Evolutionary conservation across 2,797 vertebrate genomes (phyloP), one percentile per base, ranked within the genome.

Genomic region (Sciurus vulgaris): DNA sequence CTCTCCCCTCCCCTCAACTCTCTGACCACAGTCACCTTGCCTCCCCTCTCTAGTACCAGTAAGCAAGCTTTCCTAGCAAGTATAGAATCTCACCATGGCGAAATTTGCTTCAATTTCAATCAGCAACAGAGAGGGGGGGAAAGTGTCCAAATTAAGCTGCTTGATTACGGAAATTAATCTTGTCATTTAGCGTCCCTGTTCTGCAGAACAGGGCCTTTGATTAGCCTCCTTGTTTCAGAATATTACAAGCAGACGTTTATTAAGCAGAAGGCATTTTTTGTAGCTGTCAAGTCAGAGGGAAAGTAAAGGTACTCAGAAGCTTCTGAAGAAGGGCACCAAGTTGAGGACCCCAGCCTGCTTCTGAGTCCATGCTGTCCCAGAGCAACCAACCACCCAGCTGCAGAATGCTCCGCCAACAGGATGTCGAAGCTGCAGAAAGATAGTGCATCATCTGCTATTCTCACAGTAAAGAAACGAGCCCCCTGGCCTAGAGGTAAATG

Each of bases 91-190:
- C 96, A 96, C 96, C 95, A 98, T 93, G 91, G 98, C 7, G 47
- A 98, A 97, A 98, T 98, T 93, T 98, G 96, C 98, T 97, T 98
- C 97, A 97, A 98, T 98, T 98, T 98, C 98, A 97, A 98, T 98
- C 98, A 98, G 98, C 97, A 97, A 97, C 96, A 97, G 89, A 98
- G 98, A 98, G 91, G 97, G 91, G 97, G 97, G 70, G 96, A 96
- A 98, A 98, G 96, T 90, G 98, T 98, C 98, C 98, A 98, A 98
- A 98, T 99, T 98, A 98, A 98, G 98, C 98, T 97, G 94, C 98
- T 98, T 99, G 98, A 98, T 98, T 98, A 98, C 98, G 94, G 98
- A 98, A 98, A 99, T 99, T 98, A 98, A 98, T 98, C 98, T 98
- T 98, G 98, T 98, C 98, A 98, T 97, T 98, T 98, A 98, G 97